phyloP scores from a whole-genome alignment of 2,113 vertebrate species.

The Rhinopomastus cyanomelas region DNA sequence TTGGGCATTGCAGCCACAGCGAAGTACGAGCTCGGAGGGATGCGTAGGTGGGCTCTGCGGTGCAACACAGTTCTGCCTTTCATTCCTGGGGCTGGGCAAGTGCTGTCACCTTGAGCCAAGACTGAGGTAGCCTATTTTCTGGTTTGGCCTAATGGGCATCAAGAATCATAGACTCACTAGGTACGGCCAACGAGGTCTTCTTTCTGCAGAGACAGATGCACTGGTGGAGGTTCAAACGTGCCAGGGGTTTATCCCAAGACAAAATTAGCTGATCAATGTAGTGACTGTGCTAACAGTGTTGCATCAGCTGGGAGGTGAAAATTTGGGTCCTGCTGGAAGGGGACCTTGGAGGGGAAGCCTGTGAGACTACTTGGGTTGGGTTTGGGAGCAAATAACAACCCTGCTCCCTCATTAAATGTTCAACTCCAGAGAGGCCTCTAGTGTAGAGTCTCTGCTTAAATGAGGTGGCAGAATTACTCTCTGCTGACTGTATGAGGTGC shows the following conservation, averaged over 20 bases:
- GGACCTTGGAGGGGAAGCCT: neutral
- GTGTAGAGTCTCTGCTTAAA: neutral
- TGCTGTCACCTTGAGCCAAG: neutral
- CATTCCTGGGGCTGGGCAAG: neutral
- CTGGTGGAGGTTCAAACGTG: neutral
- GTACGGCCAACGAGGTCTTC: too few relatives aligned
- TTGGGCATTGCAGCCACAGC: neutral
- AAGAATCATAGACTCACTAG: too few relatives aligned
- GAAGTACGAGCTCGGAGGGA: neutral
- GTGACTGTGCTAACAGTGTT: neutral
- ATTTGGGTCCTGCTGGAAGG: neutral
- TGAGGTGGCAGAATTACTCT: neutral
- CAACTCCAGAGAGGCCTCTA: neutral
- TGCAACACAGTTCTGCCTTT: neutral
- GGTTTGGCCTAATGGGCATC: neutral
- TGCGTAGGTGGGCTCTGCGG: neutral
- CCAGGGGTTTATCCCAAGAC: too few relatives aligned
- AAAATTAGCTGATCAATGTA: too few relatives aligned
- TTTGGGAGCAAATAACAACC: neutral
- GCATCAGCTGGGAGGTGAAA: neutral
- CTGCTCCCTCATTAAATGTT: neutral
- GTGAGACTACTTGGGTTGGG: neutral
- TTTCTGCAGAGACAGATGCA: neutral
- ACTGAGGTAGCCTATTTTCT: neutral
- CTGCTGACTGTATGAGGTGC: neutral